Percentiles rank a stretch among this genome's conserved stretches.
phyloP scores from a whole-genome alignment of 2,797 vertebrate species.

The Pseudochromis fuscus region DNA sequence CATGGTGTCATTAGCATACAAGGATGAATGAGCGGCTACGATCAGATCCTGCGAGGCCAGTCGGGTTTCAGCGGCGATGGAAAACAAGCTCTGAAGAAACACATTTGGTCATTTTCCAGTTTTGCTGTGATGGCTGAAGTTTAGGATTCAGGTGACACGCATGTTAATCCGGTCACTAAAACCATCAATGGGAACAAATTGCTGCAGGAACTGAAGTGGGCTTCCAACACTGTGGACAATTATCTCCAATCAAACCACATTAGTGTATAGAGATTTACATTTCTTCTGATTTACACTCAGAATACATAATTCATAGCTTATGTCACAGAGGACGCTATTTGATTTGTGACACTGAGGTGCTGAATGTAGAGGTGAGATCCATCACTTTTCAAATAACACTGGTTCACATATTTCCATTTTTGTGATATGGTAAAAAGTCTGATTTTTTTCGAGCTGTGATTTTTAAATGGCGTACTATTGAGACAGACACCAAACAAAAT shows the following conservation, averaged over 20 bases:
- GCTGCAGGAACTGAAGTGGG: background rate
- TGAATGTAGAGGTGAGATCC: conserved; percentile 5
- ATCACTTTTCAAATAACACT: background rate
- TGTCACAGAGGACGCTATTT: conserved; percentile 18
- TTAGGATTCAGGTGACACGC: conserved; percentile 6
- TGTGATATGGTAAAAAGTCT: background rate
- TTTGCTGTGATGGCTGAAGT: background rate
- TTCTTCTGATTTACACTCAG: background rate
- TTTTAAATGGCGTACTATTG: conserved; percentile 9
- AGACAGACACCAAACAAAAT: conserved; percentile 17
- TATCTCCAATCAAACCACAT: background rate
- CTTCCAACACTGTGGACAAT: background rate
- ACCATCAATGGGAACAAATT: conserved; percentile 9
- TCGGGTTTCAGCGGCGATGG: conserved; percentile 50
- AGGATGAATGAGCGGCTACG: conserved; percentile 76
- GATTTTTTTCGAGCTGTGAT: background rate
- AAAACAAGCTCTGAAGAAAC: conserved; percentile 31
- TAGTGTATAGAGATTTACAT: background rate
- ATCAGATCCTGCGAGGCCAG: conserved; percentile 68
- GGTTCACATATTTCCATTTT: conserved; percentile 24
- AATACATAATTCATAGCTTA: conserved; percentile 23
- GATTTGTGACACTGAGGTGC: conserved; percentile 12
- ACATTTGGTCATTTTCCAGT: background rate
- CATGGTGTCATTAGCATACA: conserved; percentile 76
- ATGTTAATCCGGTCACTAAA: conserved; percentile 24